Evolutionary conservation across 2,113 vertebrate species (phyloP).

Genomic region (Corydoras maculifer): DNA sequence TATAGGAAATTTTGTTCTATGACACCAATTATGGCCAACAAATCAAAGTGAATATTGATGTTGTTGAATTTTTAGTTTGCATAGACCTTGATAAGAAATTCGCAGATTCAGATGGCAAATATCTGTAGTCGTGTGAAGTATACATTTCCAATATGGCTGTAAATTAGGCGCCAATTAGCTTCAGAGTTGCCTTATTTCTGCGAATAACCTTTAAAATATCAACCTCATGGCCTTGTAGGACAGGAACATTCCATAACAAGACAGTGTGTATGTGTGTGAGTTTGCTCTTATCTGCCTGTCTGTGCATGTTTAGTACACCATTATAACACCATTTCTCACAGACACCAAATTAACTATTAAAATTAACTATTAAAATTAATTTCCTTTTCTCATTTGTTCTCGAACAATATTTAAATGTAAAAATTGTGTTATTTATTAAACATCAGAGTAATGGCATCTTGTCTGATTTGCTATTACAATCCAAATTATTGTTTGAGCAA

Average conservation of each 20-base stretch:
- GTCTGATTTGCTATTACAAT: too few species aligned
- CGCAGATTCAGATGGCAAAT: background rate
- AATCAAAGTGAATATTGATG: too few species aligned
- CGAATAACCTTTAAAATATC: conserved; percentile 38
- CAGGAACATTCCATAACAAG: conserved; percentile 28
- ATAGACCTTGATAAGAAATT: conserved; percentile 1
- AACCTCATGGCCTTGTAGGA: conserved; percentile 33
- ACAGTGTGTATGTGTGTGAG: conserved; percentile 1
- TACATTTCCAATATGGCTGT: conserved; percentile 29
- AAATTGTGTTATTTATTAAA: too few species aligned
- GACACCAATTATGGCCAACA: too few species aligned
- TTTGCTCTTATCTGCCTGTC: background rate
- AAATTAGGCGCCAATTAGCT: conserved; percentile 31
- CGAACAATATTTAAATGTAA: too few species aligned
- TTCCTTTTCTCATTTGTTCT: too few species aligned
- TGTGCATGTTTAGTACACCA: conserved; percentile 21
- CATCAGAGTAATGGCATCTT: too few species aligned
- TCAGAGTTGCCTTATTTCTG: conserved; percentile 12
- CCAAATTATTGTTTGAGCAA: too few species aligned
- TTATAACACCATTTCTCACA: conserved; percentile 18
- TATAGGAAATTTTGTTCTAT: too few species aligned
- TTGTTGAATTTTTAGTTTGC: conserved; percentile 1
- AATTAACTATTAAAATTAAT: background rate
- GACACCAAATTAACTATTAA: conserved; percentile 18
- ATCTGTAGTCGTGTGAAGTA: conserved; percentile 4